Evolutionary conservation across 2,797 vertebrate genomes (phyloP), one percentile per base, ranked within the genome.

Genomic region (Sphenodon punctatus): DNA sequence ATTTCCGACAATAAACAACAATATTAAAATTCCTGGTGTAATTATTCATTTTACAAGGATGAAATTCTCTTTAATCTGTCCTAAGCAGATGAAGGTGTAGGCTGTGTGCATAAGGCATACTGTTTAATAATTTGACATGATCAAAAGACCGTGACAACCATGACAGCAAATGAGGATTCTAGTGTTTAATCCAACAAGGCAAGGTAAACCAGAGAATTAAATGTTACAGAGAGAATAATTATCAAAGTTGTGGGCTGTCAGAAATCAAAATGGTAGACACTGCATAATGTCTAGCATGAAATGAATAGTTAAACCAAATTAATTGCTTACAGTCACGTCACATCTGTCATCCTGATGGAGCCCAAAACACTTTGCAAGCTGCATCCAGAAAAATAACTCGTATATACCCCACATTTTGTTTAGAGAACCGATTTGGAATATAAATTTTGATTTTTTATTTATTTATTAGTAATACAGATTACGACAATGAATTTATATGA

Each of bases 181-280:
- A 14, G 9, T 67, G 36, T 67, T 86, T 61, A 78, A 30, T 48
- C 42, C 72, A 71, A 71, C 22, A 9, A 59, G 67, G 12, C 5
- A 84, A 74, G 51, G 78, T 81, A 89, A 82, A 80, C 5, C 7
- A 79, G 41, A 46, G 60, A 85, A 87, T 30, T 38, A 41, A 13
- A 69, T 65, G 83, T 86, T 84, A 73, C 25, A 58, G 2, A 45
- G 10, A 71, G 13, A 16, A 45, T 7, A 75, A 71, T 51, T 59
- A 73, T 34, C 49, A 78, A 15, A 15, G 53, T 64, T 67, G n/a
- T 70, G 7, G 49, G 53, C 38, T 77, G 30, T 64, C 76, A 55
- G 53, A 86, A 83, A 78, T 46, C 10, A 71, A 88, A 81, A 73
- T 13, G 30, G 42, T 48, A 43, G 66, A 71, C 5, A 1, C 72